Base-by-base conservation (phyloP, 2,888 invertebrate genomes). In the Cephonodes hylas region DNA sequence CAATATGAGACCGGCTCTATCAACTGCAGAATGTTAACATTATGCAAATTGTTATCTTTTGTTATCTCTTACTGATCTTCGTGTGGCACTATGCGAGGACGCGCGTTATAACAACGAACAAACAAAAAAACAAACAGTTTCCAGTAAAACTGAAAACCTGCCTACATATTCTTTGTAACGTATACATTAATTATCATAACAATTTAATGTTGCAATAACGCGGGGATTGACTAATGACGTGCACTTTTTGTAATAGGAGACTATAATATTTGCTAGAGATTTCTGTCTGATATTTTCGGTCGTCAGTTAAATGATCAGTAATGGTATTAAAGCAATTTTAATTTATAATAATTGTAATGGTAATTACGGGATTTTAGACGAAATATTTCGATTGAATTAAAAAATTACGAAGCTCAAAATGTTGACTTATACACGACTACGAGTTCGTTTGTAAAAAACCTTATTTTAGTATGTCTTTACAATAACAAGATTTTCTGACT, bases 131-230 rank as follows among this genome's bases (percentile, higher is more conserved):
- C 10, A 18, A 38, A 38, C 38, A 48, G 25, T 53, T 60, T 60
- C 60, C 60, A 60, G 60, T 48, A 48, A 60, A 38, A 60, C 48
- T 60, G 25, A 46, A 60, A 60, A 57, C 61, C 61, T 56, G 48
- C 71, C 64, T 67, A 64, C 68, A 64, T 74, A 69, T 86, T 85
- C 84, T 79, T 79, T 84, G 85, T 84, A 85, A 80, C 78, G 77
- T 85, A 83, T 56, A 46, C 46, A 44, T 59, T n/a, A 23, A 58
- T 61, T 38, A 87, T 85, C 82, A 84, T 86, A 86, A 88, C 88
- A 86, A 88, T 88, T 87, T 86, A 85, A 82, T 83, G 82, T 81
- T 78, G 81, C 82, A 81, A 81, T 80, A 2, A 48, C 15, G 74
- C 80, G 77, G 69, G 66, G 72, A 58, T 20, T 58, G 58, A 61